These are phyloP conservation scores for Xanthorhoe spadicearia DNA, from an alignment of 2,888 invertebrate genomes.

Conservation along the genomic window DNA sequence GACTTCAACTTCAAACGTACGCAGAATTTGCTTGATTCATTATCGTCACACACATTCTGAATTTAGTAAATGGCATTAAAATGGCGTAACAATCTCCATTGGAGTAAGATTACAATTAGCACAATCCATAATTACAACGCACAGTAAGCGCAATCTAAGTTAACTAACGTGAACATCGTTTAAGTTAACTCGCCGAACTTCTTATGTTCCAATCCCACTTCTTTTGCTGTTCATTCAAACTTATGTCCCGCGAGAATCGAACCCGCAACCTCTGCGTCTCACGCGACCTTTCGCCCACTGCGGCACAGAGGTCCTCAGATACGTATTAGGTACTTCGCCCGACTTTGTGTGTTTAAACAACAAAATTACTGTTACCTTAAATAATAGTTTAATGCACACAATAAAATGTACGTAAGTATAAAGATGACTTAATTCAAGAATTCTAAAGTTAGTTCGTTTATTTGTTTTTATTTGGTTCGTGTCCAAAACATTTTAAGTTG, in stretches of 20 bases:
- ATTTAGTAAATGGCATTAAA: not conserved
- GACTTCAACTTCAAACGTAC: too few species aligned
- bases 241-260: too few species aligned
- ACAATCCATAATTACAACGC: not conserved
- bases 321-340: too few species aligned
- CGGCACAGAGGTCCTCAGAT: too few species aligned
- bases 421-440: not conserved
- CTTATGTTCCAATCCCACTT: too few species aligned
- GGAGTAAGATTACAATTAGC: slow-evolving; percentile 2
- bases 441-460: slow-evolving; percentile 8
- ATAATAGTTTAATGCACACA: not conserved
- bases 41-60: not conserved
- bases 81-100: not conserved
- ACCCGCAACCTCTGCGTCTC: too few species aligned
- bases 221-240: too few species aligned
- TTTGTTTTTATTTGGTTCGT: slow-evolving; percentile 28
- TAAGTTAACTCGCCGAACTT: not conserved
- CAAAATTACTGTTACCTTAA: not conserved
- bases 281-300: too few species aligned
- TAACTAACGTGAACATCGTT: too few species aligned
- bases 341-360: too few species aligned
- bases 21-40: not conserved
- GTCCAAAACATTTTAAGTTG: slow-evolving; percentile 30
- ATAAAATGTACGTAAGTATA: not conserved
- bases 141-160: not conserved